phyloP scores from a whole-genome alignment of 2,888 invertebrate species.

The Hypomecis atomaria region DNA sequence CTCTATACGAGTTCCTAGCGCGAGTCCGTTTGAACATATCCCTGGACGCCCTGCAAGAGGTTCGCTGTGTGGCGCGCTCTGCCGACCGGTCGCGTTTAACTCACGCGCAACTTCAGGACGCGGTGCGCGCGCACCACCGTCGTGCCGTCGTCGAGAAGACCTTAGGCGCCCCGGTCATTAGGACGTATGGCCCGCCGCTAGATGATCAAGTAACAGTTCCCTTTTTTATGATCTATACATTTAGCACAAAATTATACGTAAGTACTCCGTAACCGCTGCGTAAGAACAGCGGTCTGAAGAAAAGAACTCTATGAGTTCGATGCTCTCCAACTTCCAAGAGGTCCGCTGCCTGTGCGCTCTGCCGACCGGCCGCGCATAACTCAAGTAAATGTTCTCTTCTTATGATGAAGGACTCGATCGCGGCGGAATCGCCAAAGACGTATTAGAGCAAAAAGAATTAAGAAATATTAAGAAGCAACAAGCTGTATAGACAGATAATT shows the following conservation, averaged over 20 bases:
- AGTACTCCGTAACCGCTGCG: no score
- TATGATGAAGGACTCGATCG: no score
- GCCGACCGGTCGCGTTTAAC: conserved; percentile 56
- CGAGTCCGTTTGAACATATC: conserved; percentile 69
- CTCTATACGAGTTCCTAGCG: conserved; percentile 66
- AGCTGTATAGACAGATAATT: no score
- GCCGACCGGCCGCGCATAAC: no score
- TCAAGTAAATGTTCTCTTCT: no score
- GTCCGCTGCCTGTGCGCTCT: no score
- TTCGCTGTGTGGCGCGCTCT: conserved; percentile 64
- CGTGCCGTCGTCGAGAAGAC: conserved; percentile 44
- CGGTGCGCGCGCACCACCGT: conserved; percentile 64
- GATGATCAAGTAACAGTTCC: conserved; percentile 60
- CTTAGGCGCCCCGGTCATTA: conserved; percentile 49
- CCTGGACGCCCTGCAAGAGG: conserved; percentile 66
- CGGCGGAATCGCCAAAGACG: no score
- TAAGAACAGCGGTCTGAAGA: no score
- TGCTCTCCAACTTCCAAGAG: no score
- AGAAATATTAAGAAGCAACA: no score
- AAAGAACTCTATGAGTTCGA: no score
- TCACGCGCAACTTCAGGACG: conserved; percentile 60
- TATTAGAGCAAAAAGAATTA: no score
- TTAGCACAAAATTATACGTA: not conserved
- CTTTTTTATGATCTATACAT: not conserved
- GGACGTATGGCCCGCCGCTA: conserved; percentile 61